Evolutionary conservation across 2,888 invertebrate species (phyloP).

Genomic region (Ischnus inquisitorius): DNA sequence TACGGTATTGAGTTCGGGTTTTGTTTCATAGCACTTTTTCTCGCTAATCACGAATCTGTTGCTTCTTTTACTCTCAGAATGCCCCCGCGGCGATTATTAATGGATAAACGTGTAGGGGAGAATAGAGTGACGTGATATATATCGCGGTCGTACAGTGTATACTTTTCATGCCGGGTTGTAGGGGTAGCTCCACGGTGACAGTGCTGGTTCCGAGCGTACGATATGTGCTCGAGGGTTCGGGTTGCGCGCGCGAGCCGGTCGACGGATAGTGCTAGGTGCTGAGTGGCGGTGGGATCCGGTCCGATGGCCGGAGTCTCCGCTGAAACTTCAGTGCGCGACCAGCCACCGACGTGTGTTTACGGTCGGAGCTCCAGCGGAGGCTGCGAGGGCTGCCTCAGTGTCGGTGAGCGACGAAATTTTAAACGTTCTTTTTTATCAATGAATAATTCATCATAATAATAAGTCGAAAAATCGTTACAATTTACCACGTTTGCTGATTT

Average conservation of each 20-base stretch:
- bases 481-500: slow-evolving; percentile 29
- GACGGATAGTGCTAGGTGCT: slow-evolving; percentile 56
- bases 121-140: slow-evolving; percentile 17
- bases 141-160: slow-evolving; percentile 10
- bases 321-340: slow-evolving; percentile 84
- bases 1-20: too few relatives aligned
- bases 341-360: slow-evolving; percentile 82
- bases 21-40: too few relatives aligned
- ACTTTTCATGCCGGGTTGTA: slow-evolving; percentile 46
- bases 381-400: slow-evolving; percentile 72
- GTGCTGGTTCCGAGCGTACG: slow-evolving; percentile 56
- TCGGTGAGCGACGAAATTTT: slow-evolving; percentile 61
- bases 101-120: neutral
- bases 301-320: slow-evolving; percentile 79
- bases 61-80: too few relatives aligned
- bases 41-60: too few relatives aligned
- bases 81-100: neutral
- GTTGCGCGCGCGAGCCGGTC: slow-evolving; percentile 31
- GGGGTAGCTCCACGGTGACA: slow-evolving; percentile 59
- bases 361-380: slow-evolving; percentile 79
- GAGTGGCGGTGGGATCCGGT: slow-evolving; percentile 69
- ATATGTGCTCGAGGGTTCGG: slow-evolving; percentile 35
- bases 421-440: slow-evolving; percentile 14
- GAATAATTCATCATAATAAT: neutral
- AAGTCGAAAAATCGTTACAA: neutral